Base-by-base conservation (phyloP, 2,797 vertebrate species). In the Brotula barbata region DNA sequence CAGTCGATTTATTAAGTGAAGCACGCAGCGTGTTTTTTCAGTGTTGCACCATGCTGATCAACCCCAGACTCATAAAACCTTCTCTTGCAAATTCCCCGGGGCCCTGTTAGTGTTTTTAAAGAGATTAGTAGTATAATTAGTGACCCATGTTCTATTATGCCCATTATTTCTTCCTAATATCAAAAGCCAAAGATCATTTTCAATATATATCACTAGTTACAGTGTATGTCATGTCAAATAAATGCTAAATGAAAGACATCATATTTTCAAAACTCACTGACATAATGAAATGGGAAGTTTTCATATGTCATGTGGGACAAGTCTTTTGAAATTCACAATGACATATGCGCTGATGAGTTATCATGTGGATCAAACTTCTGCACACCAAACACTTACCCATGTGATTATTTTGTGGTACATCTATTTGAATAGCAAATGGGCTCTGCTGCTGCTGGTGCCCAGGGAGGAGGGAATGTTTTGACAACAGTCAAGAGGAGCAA, bases 341-440 rank as follows among this genome's bases (percentile, higher is more conserved):
- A 4, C 0, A 74, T 81, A 80, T 80, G 48, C 74, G 83, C 11
- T 77, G 46, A 53, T 46, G 55, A 72, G 67, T 65, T 54, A 58
- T 57, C 28, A 17, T 3, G 22, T 3, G 4, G 22, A 43, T 10
- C 41, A 17, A 43, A 43, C 21, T 22, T 7, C 20, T 25, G 42
- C 47, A 57, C 16, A 31, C 23, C 33, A 21, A 17, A 21, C n/a
- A 16, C 14, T 1, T 1, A 12, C 9, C 16, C 45, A 52, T 59
- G 64, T 59, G 63, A 82, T n/a, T n/a, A 61, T 31, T 25, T 51
- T 36, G 2, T 34, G 13, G 41, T 5, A 54, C 34, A 46, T 15
- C 3, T 2, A 86, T 85, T 85, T 83, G 81, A 85, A 82, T 82
- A 68, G 72, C 75, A 85, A 83, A 86, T 81, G 52, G 39, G 56